Percentiles rank a stretch among this genome's conserved stretches.
phyloP scores from a whole-genome alignment of 2,797 vertebrate genomes.

The Silurus aristotelis region DNA sequence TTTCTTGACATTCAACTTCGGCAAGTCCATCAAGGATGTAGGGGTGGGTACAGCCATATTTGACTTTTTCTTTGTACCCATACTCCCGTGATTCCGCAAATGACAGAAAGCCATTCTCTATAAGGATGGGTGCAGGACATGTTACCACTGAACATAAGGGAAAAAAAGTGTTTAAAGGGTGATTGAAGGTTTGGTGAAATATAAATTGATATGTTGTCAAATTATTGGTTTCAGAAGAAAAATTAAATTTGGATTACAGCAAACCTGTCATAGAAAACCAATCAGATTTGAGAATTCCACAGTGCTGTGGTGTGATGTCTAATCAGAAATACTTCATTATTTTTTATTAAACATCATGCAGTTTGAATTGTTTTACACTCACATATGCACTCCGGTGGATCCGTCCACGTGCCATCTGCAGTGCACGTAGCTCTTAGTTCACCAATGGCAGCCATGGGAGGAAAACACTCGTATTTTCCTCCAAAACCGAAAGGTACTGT shows the following conservation, averaged over 20 bases:
- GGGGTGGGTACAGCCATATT: conserved; percentile 77
- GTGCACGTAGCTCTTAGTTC: conserved; percentile 78
- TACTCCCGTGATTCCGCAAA: conserved; percentile 75
- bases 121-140: conserved; percentile 75
- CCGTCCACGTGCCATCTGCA: conserved; percentile 75
- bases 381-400: conserved; percentile 82
- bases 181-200: not conserved
- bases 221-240: no score
- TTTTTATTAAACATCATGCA: not conserved
- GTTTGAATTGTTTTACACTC: conserved; percentile 39
- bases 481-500: conserved; percentile 61
- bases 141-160: conserved; percentile 73
- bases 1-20: conserved; percentile 76
- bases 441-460: conserved; percentile 76
- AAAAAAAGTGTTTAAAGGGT: not conserved
- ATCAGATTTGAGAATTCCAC: not conserved
- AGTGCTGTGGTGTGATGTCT: not conserved
- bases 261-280: not conserved
- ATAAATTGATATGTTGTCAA: not conserved
- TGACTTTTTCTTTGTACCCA: conserved; percentile 81
- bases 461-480: conserved; percentile 78
- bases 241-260: no score
- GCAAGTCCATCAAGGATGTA: conserved; percentile 76
- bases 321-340: not conserved
- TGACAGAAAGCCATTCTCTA: conserved; percentile 82